These are phyloP conservation scores for Psittacula cyanocephala DNA, from an alignment of 2,113 vertebrate genomes.

Conservation along the genomic window DNA sequence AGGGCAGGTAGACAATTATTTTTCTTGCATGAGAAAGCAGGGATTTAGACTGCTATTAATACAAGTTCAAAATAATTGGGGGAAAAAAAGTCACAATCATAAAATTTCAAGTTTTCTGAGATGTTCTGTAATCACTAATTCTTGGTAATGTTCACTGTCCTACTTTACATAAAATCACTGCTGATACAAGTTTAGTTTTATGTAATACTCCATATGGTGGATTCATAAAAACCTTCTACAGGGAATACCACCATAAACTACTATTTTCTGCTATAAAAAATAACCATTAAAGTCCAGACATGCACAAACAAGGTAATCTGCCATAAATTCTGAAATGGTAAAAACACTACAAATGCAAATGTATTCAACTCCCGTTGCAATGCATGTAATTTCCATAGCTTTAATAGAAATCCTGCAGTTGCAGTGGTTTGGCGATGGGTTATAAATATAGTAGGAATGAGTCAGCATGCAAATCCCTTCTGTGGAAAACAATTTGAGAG, in stretches of 20 bases:
- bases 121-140: conserved; percentile 68
- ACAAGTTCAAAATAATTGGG: neutral
- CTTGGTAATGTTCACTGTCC: conserved; percentile 66
- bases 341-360: conserved; percentile 81
- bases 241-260: conserved; percentile 81
- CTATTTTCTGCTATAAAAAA: conserved; percentile 82
- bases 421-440: conserved; percentile 68
- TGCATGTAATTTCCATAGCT: conserved; percentile 79
- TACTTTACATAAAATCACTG: conserved; percentile 68
- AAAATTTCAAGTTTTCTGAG: conserved; percentile 22
- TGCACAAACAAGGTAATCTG: conserved; percentile 84
- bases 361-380: conserved; percentile 77
- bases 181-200: conserved; percentile 71
- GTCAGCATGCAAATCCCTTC: conserved; percentile 83
- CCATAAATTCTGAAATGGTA: conserved; percentile 82
- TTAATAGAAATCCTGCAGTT: conserved; percentile 80
- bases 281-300: conserved; percentile 79
- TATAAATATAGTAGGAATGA: conserved; percentile 81
- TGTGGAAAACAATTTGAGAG: conserved; percentile 74
- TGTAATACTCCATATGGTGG: conserved; percentile 78
- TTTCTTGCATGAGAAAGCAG: neutral
- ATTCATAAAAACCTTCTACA: conserved; percentile 78
- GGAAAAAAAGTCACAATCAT: neutral
- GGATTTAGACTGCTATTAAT: neutral
- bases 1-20: neutral